These are phyloP conservation scores for Silurus asotus DNA, from an alignment of 2,113 vertebrate genomes.

Conservation along the genomic window DNA sequence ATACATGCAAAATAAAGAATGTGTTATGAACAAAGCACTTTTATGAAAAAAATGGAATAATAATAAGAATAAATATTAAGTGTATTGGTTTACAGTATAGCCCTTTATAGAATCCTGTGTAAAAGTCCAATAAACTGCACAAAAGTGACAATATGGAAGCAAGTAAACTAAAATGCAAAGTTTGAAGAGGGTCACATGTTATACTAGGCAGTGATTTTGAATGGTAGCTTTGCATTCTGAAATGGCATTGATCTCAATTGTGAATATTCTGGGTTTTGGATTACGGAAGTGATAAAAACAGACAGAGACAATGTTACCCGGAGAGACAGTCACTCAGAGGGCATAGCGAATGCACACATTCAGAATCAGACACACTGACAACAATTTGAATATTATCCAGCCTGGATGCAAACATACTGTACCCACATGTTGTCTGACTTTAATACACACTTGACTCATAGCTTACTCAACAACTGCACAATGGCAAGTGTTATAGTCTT, in stretches of 20 bases:
- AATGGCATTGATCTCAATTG: not conserved
- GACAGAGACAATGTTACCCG: not conserved
- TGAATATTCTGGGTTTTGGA: constrained; percentile 5
- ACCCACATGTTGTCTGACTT: constrained; percentile 12
- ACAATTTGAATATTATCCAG: constrained; percentile 27
- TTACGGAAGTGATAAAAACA: constrained; percentile 29
- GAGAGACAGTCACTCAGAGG: constrained; percentile 28
- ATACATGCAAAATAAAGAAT: not conserved
- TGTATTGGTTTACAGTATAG: not conserved
- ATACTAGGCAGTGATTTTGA: constrained; percentile 4
- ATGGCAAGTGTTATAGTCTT: not conserved
- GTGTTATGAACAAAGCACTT: not conserved
- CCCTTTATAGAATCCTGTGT: not conserved
- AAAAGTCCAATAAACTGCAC: not conserved
- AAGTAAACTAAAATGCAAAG: not conserved
- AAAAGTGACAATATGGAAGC: not conserved
- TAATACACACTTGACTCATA: constrained; percentile 22
- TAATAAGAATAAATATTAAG: not conserved
- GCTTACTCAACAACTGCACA: not conserved
- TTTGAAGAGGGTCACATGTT: not conserved
- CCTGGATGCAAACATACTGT: not conserved
- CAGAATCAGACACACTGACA: constrained; percentile 8
- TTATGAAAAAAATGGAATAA: not conserved
- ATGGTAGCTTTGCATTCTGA: not conserved
- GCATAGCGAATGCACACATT: constrained; percentile 8